Evolutionary conservation across 2,797 vertebrate genomes (phyloP).

Genomic region (Silurus aristotelis): DNA sequence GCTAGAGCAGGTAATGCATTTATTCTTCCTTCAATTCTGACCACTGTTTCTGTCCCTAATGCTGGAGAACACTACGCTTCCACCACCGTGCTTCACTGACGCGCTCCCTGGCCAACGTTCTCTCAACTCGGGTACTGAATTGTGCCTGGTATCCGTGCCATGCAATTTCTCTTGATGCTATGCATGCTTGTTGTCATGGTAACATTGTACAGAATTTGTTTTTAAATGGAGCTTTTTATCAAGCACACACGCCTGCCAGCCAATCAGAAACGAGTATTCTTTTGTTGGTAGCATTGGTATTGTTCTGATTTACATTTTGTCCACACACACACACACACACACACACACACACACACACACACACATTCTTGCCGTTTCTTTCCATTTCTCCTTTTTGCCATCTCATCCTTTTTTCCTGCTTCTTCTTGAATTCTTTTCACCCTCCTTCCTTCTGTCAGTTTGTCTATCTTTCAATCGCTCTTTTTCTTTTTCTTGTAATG

Average conservation of each 20-base stretch:
- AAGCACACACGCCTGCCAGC: neutral
- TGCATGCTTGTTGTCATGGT: neutral
- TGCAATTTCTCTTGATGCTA: neutral
- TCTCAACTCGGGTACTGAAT: neutral
- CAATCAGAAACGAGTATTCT: neutral
- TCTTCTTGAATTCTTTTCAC: no score
- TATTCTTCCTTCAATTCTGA: neutral
- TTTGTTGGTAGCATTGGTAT: neutral
- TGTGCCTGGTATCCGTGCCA: neutral
- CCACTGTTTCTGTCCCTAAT: neutral
- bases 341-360: constrained; percentile 17
- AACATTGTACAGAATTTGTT: neutral
- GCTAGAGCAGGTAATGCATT: neutral
- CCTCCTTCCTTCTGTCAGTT: no score
- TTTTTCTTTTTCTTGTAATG: neutral
- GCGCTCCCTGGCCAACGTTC: neutral
- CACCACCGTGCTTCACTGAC: neutral
- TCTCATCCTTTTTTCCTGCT: no score
- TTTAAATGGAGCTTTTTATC: neutral
- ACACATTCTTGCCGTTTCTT: neutral
- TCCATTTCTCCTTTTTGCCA: no score
- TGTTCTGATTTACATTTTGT: neutral
- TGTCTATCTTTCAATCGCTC: no score
- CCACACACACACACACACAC: neutral
- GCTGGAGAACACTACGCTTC: neutral